Evolutionary conservation across 2,113 vertebrate genomes (phyloP).

Genomic region (Leucopsar rothschildi): DNA sequence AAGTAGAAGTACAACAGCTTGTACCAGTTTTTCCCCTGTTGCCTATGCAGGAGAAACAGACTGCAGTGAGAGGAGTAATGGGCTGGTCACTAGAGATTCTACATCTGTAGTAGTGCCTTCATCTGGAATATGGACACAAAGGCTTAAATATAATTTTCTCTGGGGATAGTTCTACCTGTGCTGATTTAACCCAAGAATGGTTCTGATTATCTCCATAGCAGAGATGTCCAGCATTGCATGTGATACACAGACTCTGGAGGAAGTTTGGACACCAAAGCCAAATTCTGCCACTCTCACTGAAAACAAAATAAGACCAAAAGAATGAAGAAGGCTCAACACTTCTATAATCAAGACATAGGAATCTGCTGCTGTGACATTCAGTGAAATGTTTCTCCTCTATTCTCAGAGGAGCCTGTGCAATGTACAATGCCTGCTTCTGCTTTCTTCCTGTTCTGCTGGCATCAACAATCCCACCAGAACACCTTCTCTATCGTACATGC

Average conservation of each 20-base stretch:
- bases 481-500: neutral
- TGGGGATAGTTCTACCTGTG: neutral
- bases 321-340: neutral
- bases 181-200: neutral
- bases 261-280: neutral
- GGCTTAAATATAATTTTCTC: neutral
- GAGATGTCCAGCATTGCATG: neutral
- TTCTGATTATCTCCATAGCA: neutral
- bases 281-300: neutral
- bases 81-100: neutral
- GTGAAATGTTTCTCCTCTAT: neutral
- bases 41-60: neutral
- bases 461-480: neutral
- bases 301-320: neutral
- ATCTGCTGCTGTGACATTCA: neutral
- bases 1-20: neutral
- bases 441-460: neutral
- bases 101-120: neutral
- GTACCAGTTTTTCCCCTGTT: neutral
- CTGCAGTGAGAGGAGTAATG: neutral
- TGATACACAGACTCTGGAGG: neutral
- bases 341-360: neutral
- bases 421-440: neutral
- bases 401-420: neutral
- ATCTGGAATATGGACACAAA: neutral